These are phyloP conservation scores for Heloderma charlesbogerti DNA, from an alignment of 2,113 vertebrate species.

Conservation along the genomic window DNA sequence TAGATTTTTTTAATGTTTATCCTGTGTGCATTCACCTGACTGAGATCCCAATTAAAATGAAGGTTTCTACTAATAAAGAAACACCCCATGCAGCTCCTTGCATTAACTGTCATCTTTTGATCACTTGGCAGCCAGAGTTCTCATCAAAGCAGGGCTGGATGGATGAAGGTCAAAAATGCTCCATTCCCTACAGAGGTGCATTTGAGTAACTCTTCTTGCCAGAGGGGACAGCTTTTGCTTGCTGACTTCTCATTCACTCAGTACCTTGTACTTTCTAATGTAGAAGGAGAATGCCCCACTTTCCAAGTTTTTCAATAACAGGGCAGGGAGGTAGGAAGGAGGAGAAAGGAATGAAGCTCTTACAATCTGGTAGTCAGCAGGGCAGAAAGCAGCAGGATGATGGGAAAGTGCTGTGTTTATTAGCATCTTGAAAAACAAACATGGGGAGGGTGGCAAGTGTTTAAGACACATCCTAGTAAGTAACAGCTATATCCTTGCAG, in stretches of 20 bases:
- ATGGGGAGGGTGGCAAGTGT: background rate
- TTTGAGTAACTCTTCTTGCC: constrained; percentile 18
- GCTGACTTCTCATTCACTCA: constrained; percentile 7
- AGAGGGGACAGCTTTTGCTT: constrained; percentile 2
- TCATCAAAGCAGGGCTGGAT: background rate
- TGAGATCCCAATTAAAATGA: background rate
- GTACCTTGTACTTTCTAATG: background rate
- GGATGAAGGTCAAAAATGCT: background rate
- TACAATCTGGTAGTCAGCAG: background rate
- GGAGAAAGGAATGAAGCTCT: constrained; percentile 2
- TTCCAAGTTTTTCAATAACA: constrained; percentile 11
- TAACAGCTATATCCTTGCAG: constrained; percentile 3
- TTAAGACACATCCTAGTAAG: background rate
- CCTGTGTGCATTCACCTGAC: background rate
- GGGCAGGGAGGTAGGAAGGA: background rate
- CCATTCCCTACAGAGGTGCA: background rate
- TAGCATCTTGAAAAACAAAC: constrained; percentile 20
- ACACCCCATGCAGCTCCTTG: background rate
- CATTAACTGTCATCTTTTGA: constrained; percentile 20
- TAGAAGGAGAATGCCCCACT: background rate
- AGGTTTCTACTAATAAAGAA: background rate
- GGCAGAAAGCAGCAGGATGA: constrained; percentile 16
- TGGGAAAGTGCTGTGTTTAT: background rate
- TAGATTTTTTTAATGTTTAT: background rate
- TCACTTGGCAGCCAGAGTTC: background rate